Base-by-base conservation (phyloP, 1,140 invertebrate species). In the Megalopta genalis region DNA sequence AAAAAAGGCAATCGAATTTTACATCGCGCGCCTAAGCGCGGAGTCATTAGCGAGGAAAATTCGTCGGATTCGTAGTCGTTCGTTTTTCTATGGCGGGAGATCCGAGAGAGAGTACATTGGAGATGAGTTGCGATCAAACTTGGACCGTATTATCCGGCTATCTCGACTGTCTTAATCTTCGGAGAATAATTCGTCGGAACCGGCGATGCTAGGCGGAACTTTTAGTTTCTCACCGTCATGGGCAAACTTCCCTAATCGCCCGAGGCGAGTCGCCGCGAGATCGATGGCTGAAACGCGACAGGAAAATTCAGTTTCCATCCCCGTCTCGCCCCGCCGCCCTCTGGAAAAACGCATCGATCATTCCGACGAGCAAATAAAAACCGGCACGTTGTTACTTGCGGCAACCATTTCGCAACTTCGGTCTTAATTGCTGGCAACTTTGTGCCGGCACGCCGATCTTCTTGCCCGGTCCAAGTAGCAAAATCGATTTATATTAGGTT, bases 281-380 rank as follows among this genome's bases (percentile, higher is more conserved):
- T 46, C 52, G 73, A 76, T 46, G 25, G 63, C 23, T 27, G 46
- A n/a, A 27, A 10, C n/a, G 59, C 16, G 71, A n/a, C 54, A n/a
- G 23, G 9, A 37, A 68, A 68, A 76, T 76, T 68, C 39, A 68
- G 23, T 25, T 27, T 42, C 14, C 42, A 14, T 14, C 42, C 42
- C 12, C 42, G 12, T 14, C 12, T 12, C 42, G 42, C 42, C 42
- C 12, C 10, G 42, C 12, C 14, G 42, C 5, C 21, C 3, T 4
- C 10, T 23, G 27, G 39, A 25, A 23, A 59, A 67, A 37, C 49
- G 63, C 52, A 76, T 76, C 64, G 9, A 68, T 68, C 64, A 68
- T 59, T 42, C 14, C 1, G 23, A 18, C 12, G 42, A 46, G 10
- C 42, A 46, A 46, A 46, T 46, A 46, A 46, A 46, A 46, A 1